Evolutionary conservation across 2,113 vertebrate genomes (phyloP), one percentile per base, ranked within the genome.

Genomic region (Sinosuthora webbiana): DNA sequence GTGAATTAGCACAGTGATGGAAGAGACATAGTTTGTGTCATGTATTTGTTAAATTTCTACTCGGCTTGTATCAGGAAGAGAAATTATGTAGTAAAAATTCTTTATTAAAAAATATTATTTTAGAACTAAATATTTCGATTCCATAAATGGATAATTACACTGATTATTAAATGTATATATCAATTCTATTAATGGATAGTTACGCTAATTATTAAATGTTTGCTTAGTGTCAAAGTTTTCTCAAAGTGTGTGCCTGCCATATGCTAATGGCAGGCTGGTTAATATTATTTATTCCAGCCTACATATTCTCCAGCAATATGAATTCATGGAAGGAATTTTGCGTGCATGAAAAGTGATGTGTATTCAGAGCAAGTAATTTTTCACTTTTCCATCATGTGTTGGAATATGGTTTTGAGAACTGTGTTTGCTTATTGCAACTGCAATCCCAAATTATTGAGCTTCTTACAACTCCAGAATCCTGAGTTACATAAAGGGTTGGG

Each of bases 211-310:
- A 76, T 83, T 91, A 87, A 57, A 85, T 39, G 21, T 73, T 94
- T 93, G 20, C 91, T 78, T 68, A 52, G 57, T 68, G 87, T 76
- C 85, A 89, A 41, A 94, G 49, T 95, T 94, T 82, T 41, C 81
- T 82, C 68, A 9, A 57, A 94, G 35, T 59, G 39, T 67, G 25
- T 93, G 79, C 76, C 76, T 95, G 45, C 94, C 92, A 95, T 95
- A 93, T 95, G 95, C 55, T 92, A 80, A 69, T 79, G 45, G 68
- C 67, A 94, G 65, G 59, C 67, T 95, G 87, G 57, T 76, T 91
- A 76, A 73, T 89, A 50, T 45, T 91, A 93, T 93, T 95, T 95
- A 89, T 89, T 95, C 37, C 74, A 89, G n/a, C 74, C 83, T 76
- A 62, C 70, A 27, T 76, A 37, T 89, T 94, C 94, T 83, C 70